Evolutionary conservation across 37 sponge, comb jelly and placozoan species (phyloP), one percentile per base, ranked within the genome.

Genomic region (Beroe ovata): DNA sequence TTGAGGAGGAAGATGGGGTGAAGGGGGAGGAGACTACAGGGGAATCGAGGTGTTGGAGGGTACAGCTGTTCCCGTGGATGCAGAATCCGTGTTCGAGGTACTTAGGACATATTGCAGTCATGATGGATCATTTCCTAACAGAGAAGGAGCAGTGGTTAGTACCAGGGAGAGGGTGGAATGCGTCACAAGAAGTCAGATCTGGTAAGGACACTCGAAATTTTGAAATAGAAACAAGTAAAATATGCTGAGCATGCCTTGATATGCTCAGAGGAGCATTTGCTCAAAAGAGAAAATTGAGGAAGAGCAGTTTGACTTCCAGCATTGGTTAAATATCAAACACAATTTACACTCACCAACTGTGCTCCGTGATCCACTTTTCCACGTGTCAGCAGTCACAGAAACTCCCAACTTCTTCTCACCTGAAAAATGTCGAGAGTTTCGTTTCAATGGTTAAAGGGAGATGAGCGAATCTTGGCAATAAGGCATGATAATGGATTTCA

Each of bases 31-130:
- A 47, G 11, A 47, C 54, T 47, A 47, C 54, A 4, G 84, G 84
- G 38, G 35, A 32, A 54, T 77, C 84, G 41, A 77, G 26, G 47
- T 77, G 84, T 36, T 77, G 42, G 47, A 77, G 54, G 23, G 42
- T 77, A 29, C 84, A 77, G 28, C 36, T 33, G 1, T 20, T 19
- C 3, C 84, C 84, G 84, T 77, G 84, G 84, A 77, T 77, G 41
- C 84, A 77, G 84, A 77, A 77, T 1, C 84, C 84, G 84, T 77
- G 84, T 77, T 77, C 84, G 23, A 42, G 42, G 84, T 77, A 77
- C 21, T 77, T 77, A 77, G 84, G 84, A 77, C 84, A 77, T 6
- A 77, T 77, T 18, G 42, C 84, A 14, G 84, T 35, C 84, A 77
- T 77, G 41, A 18, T 42, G 54, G 11, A 11, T 16, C 54, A 47